Percentiles rank a stretch among this genome's conserved stretches.
These are phyloP conservation scores for Lagocephalus sceleratus DNA, from an alignment of 2,797 vertebrate genomes.

Conservation along the genomic window DNA sequence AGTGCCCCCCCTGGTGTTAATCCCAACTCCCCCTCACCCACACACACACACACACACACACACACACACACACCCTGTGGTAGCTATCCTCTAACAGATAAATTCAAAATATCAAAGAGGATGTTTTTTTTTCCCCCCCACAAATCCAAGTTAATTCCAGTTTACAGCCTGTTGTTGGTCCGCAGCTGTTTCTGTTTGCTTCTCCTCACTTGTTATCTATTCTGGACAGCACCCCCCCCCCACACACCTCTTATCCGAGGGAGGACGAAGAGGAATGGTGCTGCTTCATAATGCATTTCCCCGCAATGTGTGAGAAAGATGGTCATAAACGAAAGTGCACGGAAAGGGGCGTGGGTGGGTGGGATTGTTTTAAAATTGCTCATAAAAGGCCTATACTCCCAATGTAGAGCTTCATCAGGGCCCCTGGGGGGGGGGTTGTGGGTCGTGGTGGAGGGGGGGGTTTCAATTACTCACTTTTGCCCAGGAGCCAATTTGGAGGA, in stretches of 20 bases:
- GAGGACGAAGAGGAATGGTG: slow-evolving; percentile 61
- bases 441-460: slow-evolving; percentile 14
- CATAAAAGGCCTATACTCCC: slow-evolving; percentile 23
- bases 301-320: slow-evolving; percentile 43
- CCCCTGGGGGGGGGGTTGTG: slow-evolving; percentile 40
- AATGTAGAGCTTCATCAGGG: slow-evolving; percentile 51
- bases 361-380: slow-evolving; percentile 25
- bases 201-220: slow-evolving; percentile 65
- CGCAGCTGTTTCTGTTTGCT: slow-evolving; percentile 29
- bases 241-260: slow-evolving; percentile 33
- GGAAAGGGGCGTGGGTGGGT: not conserved
- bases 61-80: slow-evolving; percentile 44
- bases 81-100: slow-evolving; percentile 36
- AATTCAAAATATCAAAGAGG: slow-evolving; percentile 26
- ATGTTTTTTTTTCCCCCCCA: slow-evolving; percentile 15
- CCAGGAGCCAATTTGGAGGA: slow-evolving; percentile 54
- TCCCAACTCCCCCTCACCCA: slow-evolving; percentile 45
- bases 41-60: slow-evolving; percentile 53
- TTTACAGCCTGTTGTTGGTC: slow-evolving; percentile 14
- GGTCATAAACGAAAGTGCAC: slow-evolving; percentile 17
- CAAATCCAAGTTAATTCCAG: slow-evolving; percentile 45
- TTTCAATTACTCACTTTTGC: slow-evolving; percentile 68
- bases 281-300: slow-evolving; percentile 65
- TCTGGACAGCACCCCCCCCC: slow-evolving; percentile 62
- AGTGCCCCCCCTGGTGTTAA: slow-evolving; percentile 57